Evolutionary conservation across 30 jellyfish, hydroid and myxozoan genomes (phyloP).

Genomic region (Rhopilema esculentum): DNA sequence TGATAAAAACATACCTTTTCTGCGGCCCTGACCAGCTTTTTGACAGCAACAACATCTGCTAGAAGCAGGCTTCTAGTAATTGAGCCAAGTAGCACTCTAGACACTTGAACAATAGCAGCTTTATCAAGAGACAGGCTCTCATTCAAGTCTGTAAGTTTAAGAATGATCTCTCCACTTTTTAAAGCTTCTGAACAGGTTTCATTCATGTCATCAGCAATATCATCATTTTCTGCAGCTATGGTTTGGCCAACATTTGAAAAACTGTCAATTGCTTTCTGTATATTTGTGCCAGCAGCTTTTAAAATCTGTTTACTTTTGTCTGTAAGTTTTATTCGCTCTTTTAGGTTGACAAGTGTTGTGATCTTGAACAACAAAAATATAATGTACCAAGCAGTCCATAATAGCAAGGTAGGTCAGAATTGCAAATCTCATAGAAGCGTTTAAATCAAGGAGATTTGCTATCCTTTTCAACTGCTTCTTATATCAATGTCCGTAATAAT

Average conservation of each 20-base stretch:
- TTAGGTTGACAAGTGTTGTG: slow-evolving; percentile 71
- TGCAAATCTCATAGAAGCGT: too few relatives aligned
- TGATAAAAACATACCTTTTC: slow-evolving; percentile 65
- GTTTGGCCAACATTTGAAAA: slow-evolving; percentile 76
- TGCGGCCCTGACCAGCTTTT: slow-evolving; percentile 73
- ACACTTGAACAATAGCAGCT: slow-evolving; percentile 75
- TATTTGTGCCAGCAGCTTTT: slow-evolving; percentile 55
- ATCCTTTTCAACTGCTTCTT: too few relatives aligned
- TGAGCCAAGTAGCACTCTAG: slow-evolving; percentile 82
- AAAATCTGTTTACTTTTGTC: slow-evolving; percentile 50
- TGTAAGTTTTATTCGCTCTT: slow-evolving; percentile 62
- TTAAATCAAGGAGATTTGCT: too few relatives aligned
- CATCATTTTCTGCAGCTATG: slow-evolving; percentile 74
- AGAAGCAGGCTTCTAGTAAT: slow-evolving; percentile 84
- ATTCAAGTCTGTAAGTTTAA: slow-evolving; percentile 28
- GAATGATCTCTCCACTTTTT: slow-evolving; percentile 73
- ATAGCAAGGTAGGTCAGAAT: too few relatives aligned
- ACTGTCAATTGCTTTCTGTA: slow-evolving; percentile 68
- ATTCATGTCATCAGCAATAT: slow-evolving; percentile 76
- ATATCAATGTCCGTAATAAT: too few relatives aligned
- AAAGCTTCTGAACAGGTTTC: slow-evolving; percentile 85
- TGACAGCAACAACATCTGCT: slow-evolving; percentile 85
- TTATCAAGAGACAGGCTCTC: slow-evolving; percentile 47
- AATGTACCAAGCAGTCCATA: not conserved
- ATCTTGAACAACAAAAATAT: slow-evolving; percentile 32